phyloP scores from a whole-genome alignment of 2,797 vertebrate species.

The Sebastes kiyomatsui region DNA sequence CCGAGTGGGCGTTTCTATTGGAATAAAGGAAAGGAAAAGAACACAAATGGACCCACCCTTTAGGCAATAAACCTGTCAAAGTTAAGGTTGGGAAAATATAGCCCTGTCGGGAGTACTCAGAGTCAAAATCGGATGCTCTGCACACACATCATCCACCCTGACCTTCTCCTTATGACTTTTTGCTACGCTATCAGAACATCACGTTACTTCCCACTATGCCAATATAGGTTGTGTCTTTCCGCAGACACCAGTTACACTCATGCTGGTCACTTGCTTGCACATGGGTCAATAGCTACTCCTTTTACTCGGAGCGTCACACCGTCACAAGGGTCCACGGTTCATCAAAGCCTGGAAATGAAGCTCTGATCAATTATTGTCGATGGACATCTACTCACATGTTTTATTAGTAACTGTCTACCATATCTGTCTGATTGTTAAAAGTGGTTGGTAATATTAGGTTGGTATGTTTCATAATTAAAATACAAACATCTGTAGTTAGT shows the following conservation, averaged over 20 bases:
- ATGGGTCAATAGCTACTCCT: background rate
- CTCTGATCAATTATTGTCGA: slow-evolving; percentile 12
- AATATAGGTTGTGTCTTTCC: background rate
- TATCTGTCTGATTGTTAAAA: background rate
- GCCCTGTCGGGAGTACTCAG: background rate
- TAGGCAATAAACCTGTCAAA: no score
- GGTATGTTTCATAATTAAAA: background rate
- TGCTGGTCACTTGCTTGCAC: slow-evolving; percentile 4
- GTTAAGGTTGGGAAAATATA: no score
- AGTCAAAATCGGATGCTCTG: background rate
- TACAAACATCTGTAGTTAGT: background rate
- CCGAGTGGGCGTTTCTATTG: no score
- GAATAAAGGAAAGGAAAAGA: no score
- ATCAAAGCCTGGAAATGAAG: slow-evolving; percentile 16
- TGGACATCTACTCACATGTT: slow-evolving; percentile 1
- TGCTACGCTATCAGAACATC: background rate
- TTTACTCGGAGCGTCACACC: slow-evolving; percentile 4
- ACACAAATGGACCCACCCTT: no score
- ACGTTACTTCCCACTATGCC: background rate
- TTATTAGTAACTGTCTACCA: background rate
- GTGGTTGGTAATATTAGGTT: background rate
- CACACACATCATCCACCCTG: background rate
- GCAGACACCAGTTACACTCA: background rate
- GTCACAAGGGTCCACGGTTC: slow-evolving; percentile 44
- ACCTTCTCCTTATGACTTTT: background rate